Percentiles rank a stretch among this genome's conserved stretches.
Evolutionary conservation across 2,797 vertebrate species (phyloP).

Genomic region (Acanthurus tractus): DNA sequence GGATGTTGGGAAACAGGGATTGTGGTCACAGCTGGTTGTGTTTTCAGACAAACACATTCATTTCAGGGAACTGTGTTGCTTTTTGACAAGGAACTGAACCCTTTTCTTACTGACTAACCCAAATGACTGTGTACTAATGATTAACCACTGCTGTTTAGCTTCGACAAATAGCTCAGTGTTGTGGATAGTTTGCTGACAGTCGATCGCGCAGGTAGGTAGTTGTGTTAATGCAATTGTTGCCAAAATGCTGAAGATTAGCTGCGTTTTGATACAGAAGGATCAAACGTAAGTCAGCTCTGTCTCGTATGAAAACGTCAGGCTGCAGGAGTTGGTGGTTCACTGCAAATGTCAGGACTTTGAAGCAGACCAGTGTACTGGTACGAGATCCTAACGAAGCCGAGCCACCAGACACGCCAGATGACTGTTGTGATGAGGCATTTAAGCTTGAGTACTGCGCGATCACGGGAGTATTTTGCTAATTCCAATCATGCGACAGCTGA

Average conservation of each 20-base stretch:
- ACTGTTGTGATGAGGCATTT: slow-evolving; percentile 24
- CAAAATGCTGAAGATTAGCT: neutral
- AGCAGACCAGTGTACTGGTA: neutral
- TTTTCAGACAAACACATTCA: slow-evolving; percentile 34
- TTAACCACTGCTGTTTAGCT: too few species aligned
- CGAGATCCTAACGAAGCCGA: slow-evolving; percentile 11
- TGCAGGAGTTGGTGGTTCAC: neutral
- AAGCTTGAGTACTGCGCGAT: slow-evolving; percentile 23
- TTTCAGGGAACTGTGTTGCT: slow-evolving; percentile 24
- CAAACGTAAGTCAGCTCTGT: neutral
- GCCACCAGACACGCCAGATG: slow-evolving; percentile 8
- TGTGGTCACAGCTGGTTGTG: slow-evolving; percentile 49
- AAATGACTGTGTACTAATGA: slow-evolving; percentile 16
- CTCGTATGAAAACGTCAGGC: neutral
- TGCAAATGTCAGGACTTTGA: neutral
- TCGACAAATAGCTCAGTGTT: too few species aligned
- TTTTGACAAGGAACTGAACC: slow-evolving; percentile 23
- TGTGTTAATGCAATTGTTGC: neutral
- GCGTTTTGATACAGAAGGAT: neutral
- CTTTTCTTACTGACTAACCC: slow-evolving; percentile 8
- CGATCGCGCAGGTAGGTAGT: neutral
- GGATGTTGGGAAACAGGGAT: slow-evolving; percentile 33
- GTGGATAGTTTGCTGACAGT: neutral
- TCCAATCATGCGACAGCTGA: slow-evolving; percentile 51
- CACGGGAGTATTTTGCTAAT: slow-evolving; percentile 31